Evolutionary conservation across 2,797 vertebrate species (phyloP), one percentile per base, ranked within the genome.

Genomic region (Ataeniobius toweri): DNA sequence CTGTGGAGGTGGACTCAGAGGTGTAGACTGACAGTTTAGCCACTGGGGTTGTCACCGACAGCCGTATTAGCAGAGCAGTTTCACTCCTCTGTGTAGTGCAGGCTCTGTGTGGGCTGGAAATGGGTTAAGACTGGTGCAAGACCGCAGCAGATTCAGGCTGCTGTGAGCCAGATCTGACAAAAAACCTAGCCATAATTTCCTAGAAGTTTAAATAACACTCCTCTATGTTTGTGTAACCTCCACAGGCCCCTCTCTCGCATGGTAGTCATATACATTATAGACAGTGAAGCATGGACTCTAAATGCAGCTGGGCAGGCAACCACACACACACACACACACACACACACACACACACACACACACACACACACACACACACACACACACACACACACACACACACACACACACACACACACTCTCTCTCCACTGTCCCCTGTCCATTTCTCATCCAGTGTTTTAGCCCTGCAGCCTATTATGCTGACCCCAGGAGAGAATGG

Each of bases 131-230:
- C 85, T 74, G 82, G 84, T 86, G 88, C 89, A 82, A 72, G 84
- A 89, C 84, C 81, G 26, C 89, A 86, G 88, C 83, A 90, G 85
- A 92, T 89, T 70, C 90, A 85, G 82, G 79, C 82, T 77, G 83
- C 83, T 89, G 86, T 84, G 78, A 83, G 85, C 88, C 90, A 92
- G 89, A 93, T 91, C 93, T 94, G 95, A 96, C 95, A 96, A 95
- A 96, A 97, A 96, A 28, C 22, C 44, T 93, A 90, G 90, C 92
- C 94, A 95, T 96, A 93, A 96, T 97, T 97, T 96, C 94, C 95
- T 94, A 94, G 90, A 95, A 96, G 93, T 93, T 96, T 97, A 98
- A 97, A 98, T 97, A 98, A 97, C 96, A 96, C 96, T 91, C 94
- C 80, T 92, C 86, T 89, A 84, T 97, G 96, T 97, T 98, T 96